A percentile compares a stretch with the other conserved stretches of the same genome.
These are phyloP conservation scores for Xanthostigma xanthostigma DNA, from an alignment of 2,888 invertebrate species.

Conservation along the genomic window DNA sequence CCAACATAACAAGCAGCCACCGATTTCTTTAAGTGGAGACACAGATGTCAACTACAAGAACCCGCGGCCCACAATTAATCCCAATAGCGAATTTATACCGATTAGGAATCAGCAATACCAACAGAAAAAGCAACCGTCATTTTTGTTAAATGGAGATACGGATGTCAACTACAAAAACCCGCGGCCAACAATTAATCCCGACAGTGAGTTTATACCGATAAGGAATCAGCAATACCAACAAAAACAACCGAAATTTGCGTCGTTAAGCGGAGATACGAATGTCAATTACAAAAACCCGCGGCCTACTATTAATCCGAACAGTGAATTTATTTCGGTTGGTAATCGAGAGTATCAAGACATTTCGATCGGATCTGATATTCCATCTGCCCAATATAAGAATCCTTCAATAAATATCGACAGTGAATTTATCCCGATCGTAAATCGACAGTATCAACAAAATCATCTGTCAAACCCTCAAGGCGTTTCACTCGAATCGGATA, in stretches of 20 bases:
- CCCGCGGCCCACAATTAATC: constrained; percentile 50
- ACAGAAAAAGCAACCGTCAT: constrained; percentile 23
- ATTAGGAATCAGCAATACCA: constrained; percentile 26
- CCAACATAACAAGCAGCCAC: constrained; percentile 20
- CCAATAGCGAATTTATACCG: constrained; percentile 45
- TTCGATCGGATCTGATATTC: constrained; percentile 49
- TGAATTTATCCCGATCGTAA: constrained; percentile 36
- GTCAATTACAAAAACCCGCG: constrained; percentile 49
- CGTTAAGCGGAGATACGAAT: constrained; percentile 11
- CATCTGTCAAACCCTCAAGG: constrained; percentile 11
- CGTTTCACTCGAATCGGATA: constrained; percentile 26
- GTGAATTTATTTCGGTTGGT: constrained; percentile 39
- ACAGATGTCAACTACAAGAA: constrained; percentile 55
- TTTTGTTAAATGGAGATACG: constrained; percentile 43
- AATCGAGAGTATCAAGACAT: constrained; percentile 21
- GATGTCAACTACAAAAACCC: constrained; percentile 56
- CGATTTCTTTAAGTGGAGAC: constrained; percentile 40
- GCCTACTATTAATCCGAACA: constrained; percentile 52
- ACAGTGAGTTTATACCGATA: constrained; percentile 44
- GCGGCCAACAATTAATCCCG: constrained; percentile 49
- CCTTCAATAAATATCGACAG: constrained; percentile 54
- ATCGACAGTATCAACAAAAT: constrained; percentile 30
- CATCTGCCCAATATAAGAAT: constrained; percentile 52
- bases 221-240: constrained; percentile 21
- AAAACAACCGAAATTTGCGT: too few relatives aligned